Evolutionary conservation across 30 jellyfish, hydroid and myxozoan genomes (phyloP).

Genomic region (Mastigias papua): DNA sequence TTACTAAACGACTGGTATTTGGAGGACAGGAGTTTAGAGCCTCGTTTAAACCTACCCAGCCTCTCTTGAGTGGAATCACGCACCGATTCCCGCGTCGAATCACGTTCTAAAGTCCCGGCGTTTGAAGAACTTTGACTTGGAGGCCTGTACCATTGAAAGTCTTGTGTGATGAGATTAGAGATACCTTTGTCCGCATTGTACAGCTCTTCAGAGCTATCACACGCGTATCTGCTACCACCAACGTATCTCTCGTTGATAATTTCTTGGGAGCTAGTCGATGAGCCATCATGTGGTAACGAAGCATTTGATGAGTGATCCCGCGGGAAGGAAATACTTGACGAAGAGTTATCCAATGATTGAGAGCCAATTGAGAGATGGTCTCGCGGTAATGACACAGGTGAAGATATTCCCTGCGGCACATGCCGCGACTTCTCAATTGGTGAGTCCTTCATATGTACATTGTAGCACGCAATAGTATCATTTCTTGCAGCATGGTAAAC

Average conservation of each 20-base stretch:
- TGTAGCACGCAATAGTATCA: constrained; percentile 33
- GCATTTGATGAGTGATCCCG: background rate
- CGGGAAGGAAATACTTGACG: background rate
- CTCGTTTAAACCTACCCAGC: constrained; percentile 63
- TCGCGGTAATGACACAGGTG: no score
- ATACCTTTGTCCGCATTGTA: constrained; percentile 4
- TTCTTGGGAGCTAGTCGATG: constrained; percentile 32
- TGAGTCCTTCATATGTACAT: no score
- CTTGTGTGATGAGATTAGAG: constrained; percentile 54
- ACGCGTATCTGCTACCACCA: constrained; percentile 19
- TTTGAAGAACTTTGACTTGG: constrained; percentile 1
- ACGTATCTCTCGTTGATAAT: constrained; percentile 35
- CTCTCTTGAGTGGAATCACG: constrained; percentile 63
- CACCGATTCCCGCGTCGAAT: constrained; percentile 45
- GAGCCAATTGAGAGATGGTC: constrained; percentile 1
- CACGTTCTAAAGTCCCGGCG: constrained; percentile 27
- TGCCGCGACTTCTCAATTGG: constrained; percentile 1
- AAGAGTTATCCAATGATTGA: constrained; percentile 5
- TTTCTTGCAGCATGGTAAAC: background rate
- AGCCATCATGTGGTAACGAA: constrained; percentile 12
- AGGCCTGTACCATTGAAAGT: constrained; percentile 62
- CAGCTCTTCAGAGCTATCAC: background rate
- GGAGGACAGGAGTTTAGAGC: constrained; percentile 59
- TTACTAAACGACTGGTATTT: constrained; percentile 63
- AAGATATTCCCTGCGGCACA: no score